Base-by-base conservation (phyloP, 2,113 vertebrate genomes). In the Ceyx margarethae region DNA sequence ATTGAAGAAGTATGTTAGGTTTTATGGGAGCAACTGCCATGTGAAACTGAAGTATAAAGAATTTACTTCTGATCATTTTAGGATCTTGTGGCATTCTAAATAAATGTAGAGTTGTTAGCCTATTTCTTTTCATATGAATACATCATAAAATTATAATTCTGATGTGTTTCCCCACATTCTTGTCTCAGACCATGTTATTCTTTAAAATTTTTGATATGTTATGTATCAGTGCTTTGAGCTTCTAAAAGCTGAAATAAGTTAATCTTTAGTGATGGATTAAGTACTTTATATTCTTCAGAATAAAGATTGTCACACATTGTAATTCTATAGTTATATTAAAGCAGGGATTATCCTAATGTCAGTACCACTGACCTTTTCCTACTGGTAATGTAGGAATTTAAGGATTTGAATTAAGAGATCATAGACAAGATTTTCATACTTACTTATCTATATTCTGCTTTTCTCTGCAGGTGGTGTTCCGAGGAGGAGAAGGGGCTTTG, bases 401-500 rank as follows among this genome's bases (percentile, higher is more conserved):
- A 75, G 54, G 54, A 86, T 69, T 69, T 80, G 54, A 87, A 62
- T 85, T 93, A 91, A 53, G n/a, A 78, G 11, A 84, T 33, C 19
- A n/a, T 10, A 85, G 43, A 19, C 48, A 77, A 80, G 23, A 71
- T 85, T 81, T 73, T 89, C 57, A 67, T 64, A 62, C 3, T 15
- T 16, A 35, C 29, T 75, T 91, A 64, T 42, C 31, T 87, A 33
- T 66, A 33, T 42, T 35, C 37, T 80, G 19, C 29, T 90, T 95
- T 79, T 90, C 22, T 94, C 42, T 93, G 54, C 95, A 99, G 99
- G 99, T 99, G 61, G 99, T 99, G 87, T 99, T 99, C 94, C 98
- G 98, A 60, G 99, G 98, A 60, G 99, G 99, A 26, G 98, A 99
- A 95, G 99, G 99, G 13, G 98, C 99, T 66, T 94, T 99, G 93